Evolutionary conservation across 2,888 invertebrate species (phyloP), one percentile per base, ranked within the genome.

Genomic region (Trichogramma dendrolimi): DNA sequence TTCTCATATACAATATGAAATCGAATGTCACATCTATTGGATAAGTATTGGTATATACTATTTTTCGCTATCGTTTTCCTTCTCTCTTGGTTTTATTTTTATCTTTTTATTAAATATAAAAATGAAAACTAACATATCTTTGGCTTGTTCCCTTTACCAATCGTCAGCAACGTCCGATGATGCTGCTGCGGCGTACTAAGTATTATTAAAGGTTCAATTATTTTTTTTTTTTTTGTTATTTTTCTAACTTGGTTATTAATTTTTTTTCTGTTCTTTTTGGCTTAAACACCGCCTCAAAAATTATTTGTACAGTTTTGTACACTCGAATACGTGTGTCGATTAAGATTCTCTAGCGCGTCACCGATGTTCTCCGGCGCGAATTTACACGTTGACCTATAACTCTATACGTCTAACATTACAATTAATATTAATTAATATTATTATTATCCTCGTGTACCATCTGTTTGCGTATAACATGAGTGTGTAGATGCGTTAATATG

Each of bases 61-160:
- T 53, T 52, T 43, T 92, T 93, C 92, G 94, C 91, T 82, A 94
- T 90, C 79, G 92, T 91, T 78, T 94, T 94, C 79, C 85, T 83
- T 74, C 82, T 76, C 73, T 6, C 27, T 82, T 81, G 67, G 83
- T 83, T 68, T 83, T 83, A 67, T 84, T 84, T 54, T 61, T 62
- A 63, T 72, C 70, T 62, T 74, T 27, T 73, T 61, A 69, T 75
- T 79, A 78, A 79, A 77, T 78, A 83, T 83, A 80, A 79, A 83
- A 83, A 83, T 82, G 83, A 81, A 82, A 83, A 84, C 85, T 84
- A 87, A 88, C 86, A 86, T 87, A 87, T 88, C 88, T 89, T 89
- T 89, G 89, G 86, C 86, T 88, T 89, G 88, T 86, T 89, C 88
- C 88, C 89, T 86, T 85, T 86, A 88, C 87, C 87, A 87, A 87